Percentiles rank a stretch among this genome's conserved stretches.
phyloP scores from a whole-genome alignment of 2,888 invertebrate species.

The Oconnorella tubifera region DNA sequence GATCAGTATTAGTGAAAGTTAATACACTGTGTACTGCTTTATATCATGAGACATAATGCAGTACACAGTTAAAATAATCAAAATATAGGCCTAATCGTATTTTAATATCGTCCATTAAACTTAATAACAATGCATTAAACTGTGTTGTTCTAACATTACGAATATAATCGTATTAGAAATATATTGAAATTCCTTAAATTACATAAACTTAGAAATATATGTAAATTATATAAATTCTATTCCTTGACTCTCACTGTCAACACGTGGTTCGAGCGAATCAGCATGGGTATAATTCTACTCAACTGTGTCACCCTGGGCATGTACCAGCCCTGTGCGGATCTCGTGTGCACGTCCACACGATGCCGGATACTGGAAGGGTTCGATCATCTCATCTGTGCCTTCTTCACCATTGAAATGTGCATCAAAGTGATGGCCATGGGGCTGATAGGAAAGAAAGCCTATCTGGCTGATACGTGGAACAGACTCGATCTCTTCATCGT shows the following conservation, averaged over 20 bases:
- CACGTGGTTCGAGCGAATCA: conserved; percentile 98
- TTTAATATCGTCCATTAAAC: no score
- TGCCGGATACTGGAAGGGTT: conserved; percentile 71
- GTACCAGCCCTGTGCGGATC: conserved; percentile 94
- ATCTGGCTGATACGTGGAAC: conserved; percentile 98
- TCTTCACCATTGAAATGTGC: conserved; percentile 95
- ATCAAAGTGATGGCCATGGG: conserved; percentile 99
- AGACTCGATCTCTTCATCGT: conserved; percentile 97
- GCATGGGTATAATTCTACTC: conserved; percentile 94
- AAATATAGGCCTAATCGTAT: no score
- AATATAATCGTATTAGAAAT: no score
- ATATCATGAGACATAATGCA: no score
- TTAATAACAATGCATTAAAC: no score
- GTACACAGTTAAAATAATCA: no score
- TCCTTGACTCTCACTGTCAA: neutral
- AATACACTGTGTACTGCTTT: no score
- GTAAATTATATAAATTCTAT: no score
- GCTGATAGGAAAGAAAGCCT: conserved; percentile 76
- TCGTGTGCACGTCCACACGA: conserved; percentile 63
- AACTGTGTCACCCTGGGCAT: conserved; percentile 98
- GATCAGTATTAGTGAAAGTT: no score
- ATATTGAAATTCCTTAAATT: no score
- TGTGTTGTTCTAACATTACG: no score
- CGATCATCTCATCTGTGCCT: conserved; percentile 97
- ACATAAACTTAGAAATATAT: no score